A percentile compares a stretch with the other conserved stretches of the same genome.
These are phyloP conservation scores for Narcine bancroftii DNA, from an alignment of 2,113 vertebrate species.

Conservation along the genomic window DNA sequence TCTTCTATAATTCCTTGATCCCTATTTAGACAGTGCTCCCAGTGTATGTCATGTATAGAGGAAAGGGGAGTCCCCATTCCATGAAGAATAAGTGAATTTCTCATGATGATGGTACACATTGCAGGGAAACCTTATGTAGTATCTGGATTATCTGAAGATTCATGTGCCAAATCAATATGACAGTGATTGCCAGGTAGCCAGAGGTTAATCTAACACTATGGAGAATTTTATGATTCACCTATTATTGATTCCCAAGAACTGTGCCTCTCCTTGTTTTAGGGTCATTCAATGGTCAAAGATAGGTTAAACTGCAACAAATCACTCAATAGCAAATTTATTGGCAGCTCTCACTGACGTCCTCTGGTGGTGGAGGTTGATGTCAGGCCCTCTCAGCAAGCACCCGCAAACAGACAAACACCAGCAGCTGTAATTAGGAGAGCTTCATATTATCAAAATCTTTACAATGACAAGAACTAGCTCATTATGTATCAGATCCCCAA, in stretches of 20 bases:
- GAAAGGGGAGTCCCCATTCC: too few relatives aligned
- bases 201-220: not conserved
- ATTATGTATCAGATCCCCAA: not conserved
- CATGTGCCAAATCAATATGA: too few relatives aligned
- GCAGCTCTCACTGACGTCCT: not conserved
- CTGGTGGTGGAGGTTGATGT: not conserved
- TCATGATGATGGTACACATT: not conserved
- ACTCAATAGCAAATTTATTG: too few relatives aligned
- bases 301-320: not conserved
- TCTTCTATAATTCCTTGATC: too few relatives aligned
- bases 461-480: not conserved
- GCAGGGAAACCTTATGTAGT: not conserved
- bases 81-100: not conserved
- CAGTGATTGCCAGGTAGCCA: too few relatives aligned
- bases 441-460: too few relatives aligned
- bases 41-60: too few relatives aligned
- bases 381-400: too few relatives aligned
- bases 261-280: not conserved
- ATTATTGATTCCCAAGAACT: not conserved
- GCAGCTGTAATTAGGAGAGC: too few relatives aligned
- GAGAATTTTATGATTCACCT: not conserved
- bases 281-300: not conserved
- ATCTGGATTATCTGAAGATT: too few relatives aligned
- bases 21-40: too few relatives aligned
- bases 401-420: not conserved